Base-by-base conservation (phyloP, 2,888 invertebrate species). In the Andrena haemorrhoa region DNA sequence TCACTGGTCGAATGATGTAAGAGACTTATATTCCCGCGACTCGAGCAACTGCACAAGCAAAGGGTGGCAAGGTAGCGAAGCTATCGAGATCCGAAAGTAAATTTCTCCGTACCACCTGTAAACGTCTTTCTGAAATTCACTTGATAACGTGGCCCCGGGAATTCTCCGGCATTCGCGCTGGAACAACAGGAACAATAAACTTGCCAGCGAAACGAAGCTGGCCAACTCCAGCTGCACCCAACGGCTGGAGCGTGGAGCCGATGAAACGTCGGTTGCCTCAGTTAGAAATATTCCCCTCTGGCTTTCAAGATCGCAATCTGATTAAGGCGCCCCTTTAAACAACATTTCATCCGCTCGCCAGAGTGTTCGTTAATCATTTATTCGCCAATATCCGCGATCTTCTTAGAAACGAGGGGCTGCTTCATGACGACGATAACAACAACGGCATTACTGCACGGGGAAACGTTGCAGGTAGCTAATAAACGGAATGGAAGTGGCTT, bases 241-340 rank as follows among this genome's bases (percentile, higher is more conserved):
- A 26, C 29, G 31, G 16, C 23, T 23, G 53, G 2, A 53, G n/a
- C 26, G 26, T 16, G 3, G 12, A 33, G 23, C 16, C 56, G 26
- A 56, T 58, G 10, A 58, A 73, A 2, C n/a, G 23, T 4, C 12
- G 7, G 8, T 16, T 26, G 0, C 47, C 2, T 29, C 16, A 5
- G 3, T 33, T 33, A 26, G 26, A 58, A 76, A 72, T 35, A 12
- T 49, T 49, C 47, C 29, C 33, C 23, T 16, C 8, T 47, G n/a
- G 31, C 33, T 60, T 60, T 77, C 29, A 64, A 73, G 58, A 58
- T 76, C 65, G 64, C 65, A 64, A 65, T 74, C 65, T n/a, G 58
- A 65, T 77, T 29, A 60, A 73, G 73, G n/a, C 20, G 7, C 10
- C 35, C 20, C 29, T 16, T 10, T 47, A 16, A 26, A 10, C 53